Base-by-base conservation (phyloP, 2,888 invertebrate species). In the Trachelus iudaicus region DNA sequence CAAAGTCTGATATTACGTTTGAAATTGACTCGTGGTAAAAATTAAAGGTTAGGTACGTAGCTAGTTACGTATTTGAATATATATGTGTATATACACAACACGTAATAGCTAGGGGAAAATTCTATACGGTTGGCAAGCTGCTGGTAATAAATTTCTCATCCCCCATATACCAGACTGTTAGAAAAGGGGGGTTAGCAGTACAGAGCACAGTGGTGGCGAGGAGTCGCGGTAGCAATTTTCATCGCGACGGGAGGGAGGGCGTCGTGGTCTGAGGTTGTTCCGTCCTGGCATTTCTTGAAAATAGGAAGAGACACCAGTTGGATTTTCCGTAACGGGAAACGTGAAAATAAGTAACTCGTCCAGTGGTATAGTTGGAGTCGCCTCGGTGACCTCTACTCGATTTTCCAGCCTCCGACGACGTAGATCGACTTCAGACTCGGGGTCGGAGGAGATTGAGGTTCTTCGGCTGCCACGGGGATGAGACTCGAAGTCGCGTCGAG, bases 311-410 rank as follows among this genome's bases (percentile, higher is more conserved):
- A 33, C 40, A 40, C 40, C 40, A 15, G 40, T 40, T 40, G 40
- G 40, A 40, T 40, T 40, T 40, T 40, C 23, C 69, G 69, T 31
- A 30, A 33, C 30, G 69, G 31, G 69, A 69, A 15, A 69, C 69
- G 69, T 69, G 69, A 69, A 69, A 69, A 69, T 69, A 69, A 69
- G 69, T 33, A 69, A 69, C 12, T 69, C 69, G 31, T 69, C 69
- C 15, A 40, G 40, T 15, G 40, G 15, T 40, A 15, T 15, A 15
- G 40, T 40, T 15, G 4, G 15, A 40, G 15, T 15, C 40, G 15
- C 40, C 40, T 40, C 40, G 40, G 40, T 40, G 40, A 40, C 40
- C 40, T 40, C 40, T 40, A 6, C 15, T 40, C 40, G 15, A 40
- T 40, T 40, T 40, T 40, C 40, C 40, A 40, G 40, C 15, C 40